Base-by-base conservation (phyloP, 2,888 invertebrate genomes). In the Lucinisca nassula region DNA sequence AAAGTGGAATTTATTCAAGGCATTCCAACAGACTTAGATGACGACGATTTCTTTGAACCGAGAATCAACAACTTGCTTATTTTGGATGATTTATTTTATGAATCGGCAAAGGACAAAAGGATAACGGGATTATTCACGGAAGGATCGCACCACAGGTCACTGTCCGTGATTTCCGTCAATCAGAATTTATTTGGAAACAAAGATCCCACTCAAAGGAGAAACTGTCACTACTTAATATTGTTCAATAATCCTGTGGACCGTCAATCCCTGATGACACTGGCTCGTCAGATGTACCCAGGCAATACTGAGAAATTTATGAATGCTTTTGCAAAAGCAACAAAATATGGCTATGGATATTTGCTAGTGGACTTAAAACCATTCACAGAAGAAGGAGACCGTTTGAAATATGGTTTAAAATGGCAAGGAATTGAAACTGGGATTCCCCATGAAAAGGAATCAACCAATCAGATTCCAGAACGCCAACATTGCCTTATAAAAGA, bases 141-240 rank as follows among this genome's bases (percentile, higher is more conserved):
- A 27, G 85, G 87, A 2, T 84, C 82, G 24, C 87, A 87, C 58
- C 89, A 89, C 37, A 61, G 85, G 61, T 82, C 79, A 21, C 51
- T 89, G 24, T 87, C 87, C 4, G 82, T 87, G 17, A 77, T 85
- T 37, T 79, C 79, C 10, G 77, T 85, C 21, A 83, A 85, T 70
- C 90, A 90, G 32, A 87, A 82, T 67, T 61, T 90, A 14, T 90
- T 83, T 72, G 79, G 58, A 49, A 87, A 40, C 55, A 87, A 85
- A 51, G 89, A 87, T 74, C 82, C 82, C 14, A 89, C 89, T 21
- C 90, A 90, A 49, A 80, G 85, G 73, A 82, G 90, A 58, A 90
- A 90, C 74, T 87, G 87, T 72, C 87, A 90, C 51, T 87, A 90
- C 79, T 30, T 88, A 37, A 77, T 86, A 14, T 8, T 88, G 30